Conservation (phyloP, 2,113 vertebrate genomes). For the Otis tarda region DNA sequence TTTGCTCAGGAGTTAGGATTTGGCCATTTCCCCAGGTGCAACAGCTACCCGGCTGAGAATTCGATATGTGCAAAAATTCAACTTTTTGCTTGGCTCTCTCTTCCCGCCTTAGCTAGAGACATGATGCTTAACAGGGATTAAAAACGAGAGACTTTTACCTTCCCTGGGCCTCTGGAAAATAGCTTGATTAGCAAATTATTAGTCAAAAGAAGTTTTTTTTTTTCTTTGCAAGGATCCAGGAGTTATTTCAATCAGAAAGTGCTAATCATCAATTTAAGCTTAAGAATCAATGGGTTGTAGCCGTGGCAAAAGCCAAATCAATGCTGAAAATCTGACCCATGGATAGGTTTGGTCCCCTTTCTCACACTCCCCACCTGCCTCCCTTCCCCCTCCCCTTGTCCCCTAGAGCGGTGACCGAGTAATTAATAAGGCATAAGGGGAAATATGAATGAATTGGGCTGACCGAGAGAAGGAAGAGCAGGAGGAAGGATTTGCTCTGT, state of each 20-base stretch:
- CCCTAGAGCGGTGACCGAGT: not conserved
- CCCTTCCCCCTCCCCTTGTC: not conserved
- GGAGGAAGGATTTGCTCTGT: conserved; percentile 61
- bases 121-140: not conserved
- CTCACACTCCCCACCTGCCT: conserved; percentile 70
- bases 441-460: conserved; percentile 76
- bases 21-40: not conserved
- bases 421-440: conserved; percentile 76
- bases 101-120: not conserved
- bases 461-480: conserved; percentile 37
- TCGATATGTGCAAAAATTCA: not conserved
- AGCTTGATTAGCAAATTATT: conserved; percentile 36
- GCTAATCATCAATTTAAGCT: conserved; percentile 49
- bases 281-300: conserved; percentile 41
- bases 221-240: not conserved
- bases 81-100: not conserved
- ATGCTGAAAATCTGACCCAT: conserved; percentile 56
- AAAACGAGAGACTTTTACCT: not conserved
- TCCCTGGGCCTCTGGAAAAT: not conserved
- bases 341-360: conserved; percentile 50
- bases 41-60: not conserved
- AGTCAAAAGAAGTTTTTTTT: not conserved
- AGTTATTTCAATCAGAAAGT: conserved; percentile 52
- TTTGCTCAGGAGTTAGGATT: not conserved
- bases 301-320: conserved; percentile 49